Evolutionary conservation across 2,113 vertebrate species (phyloP), one percentile per base, ranked within the genome.

Genomic region (Felis chaus): DNA sequence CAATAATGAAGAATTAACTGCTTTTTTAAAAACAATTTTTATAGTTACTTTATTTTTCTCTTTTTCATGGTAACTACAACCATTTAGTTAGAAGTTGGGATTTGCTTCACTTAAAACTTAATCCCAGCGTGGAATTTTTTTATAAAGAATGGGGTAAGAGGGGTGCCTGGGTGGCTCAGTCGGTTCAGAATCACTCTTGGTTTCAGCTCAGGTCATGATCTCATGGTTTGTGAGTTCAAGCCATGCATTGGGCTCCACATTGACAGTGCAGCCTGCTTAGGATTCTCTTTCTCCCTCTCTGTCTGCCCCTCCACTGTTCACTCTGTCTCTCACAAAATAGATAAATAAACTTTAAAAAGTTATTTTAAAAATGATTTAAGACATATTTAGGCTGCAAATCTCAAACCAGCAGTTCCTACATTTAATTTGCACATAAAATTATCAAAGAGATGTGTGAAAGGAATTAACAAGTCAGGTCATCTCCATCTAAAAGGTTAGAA

Each of bases 101-200:
- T 88, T 80, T 93, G 25, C 50, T 93, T 93, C 15, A 79, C 14
- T n/a, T 74, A 91, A 73, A 91, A 84, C 29, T 79, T 94, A 25
- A 74, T 61, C 23, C 68, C 36, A 27, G 25, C 48, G 1, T 82
- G 50, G 5, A 86, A 29, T 13, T 68, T 79, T 79, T 93, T 68
- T 39, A 73, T 16, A 66, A 85, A 89, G 19, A 92, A 81, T 89
- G 31, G 19, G 27, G 8, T 97, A 69, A 83, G 8, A 61, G 57
- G 57, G 21, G 8, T 23, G 57, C 57, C 57, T 61, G 57, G 57
- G 57, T 61, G 57, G 57, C 57, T 23, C 57, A 61, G 57, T 61
- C 57, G 21, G 57, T 61, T 21, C 21, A 61, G 21, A 61, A 61
- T 61, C 57, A 9, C 57, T 23, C 21, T 25, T 23, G 21, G 57